phyloP scores from a whole-genome alignment of 2,797 vertebrate species.

The Prionace glauca region DNA sequence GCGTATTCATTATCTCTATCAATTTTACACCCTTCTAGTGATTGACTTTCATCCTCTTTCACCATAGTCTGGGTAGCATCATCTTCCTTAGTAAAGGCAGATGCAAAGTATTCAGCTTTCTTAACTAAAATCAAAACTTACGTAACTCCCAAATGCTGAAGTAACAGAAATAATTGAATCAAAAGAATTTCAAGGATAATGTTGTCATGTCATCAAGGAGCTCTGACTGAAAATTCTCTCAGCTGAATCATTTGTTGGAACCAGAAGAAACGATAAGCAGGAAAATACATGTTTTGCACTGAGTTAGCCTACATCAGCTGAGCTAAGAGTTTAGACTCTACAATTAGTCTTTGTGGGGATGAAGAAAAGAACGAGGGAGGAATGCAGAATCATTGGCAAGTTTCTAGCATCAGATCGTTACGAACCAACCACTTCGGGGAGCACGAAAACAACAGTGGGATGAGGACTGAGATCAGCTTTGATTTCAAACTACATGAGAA shows the following conservation, averaged over 20 bases:
- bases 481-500: not conserved
- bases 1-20: no score
- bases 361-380: not conserved
- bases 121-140: not conserved
- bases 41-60: no score
- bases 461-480: not conserved
- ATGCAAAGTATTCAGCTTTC: not conserved
- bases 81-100: no score
- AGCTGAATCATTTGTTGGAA: not conserved
- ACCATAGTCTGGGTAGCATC: no score
- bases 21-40: no score
- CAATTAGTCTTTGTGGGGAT: not conserved
- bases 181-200: not conserved
- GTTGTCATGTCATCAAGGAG: not conserved
- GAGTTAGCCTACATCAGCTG: not conserved
- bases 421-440: not conserved
- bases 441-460: no score
- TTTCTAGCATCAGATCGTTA: not conserved
- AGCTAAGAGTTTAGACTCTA: not conserved
- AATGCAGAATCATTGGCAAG: not conserved
- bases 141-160: no score
- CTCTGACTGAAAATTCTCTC: not conserved
- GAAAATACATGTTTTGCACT: not conserved
- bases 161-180: not conserved
- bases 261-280: no score